Percentiles rank a stretch among this genome's conserved stretches.
These are phyloP conservation scores for Nasonia oneida DNA, from an alignment of 2,888 invertebrate species.

Conservation along the genomic window DNA sequence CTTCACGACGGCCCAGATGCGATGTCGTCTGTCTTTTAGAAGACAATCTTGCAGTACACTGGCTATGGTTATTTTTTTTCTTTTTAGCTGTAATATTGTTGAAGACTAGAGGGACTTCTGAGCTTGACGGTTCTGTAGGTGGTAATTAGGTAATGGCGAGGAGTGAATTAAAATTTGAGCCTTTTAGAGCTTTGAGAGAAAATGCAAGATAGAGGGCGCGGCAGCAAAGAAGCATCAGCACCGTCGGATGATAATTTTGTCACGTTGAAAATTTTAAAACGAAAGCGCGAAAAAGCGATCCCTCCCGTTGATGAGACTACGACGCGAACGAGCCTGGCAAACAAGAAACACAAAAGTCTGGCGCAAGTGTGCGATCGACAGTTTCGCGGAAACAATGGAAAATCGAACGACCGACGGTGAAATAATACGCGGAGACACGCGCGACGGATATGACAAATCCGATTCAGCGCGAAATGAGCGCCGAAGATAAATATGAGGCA, in stretches of 20 bases:
- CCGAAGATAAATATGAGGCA: constrained; percentile 2
- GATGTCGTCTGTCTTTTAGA: neutral
- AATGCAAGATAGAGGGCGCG: too few relatives aligned
- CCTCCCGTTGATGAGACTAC: constrained; percentile 48
- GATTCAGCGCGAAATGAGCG: constrained; percentile 12
- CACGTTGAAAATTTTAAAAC: constrained; percentile 15
- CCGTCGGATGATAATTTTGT: neutral
- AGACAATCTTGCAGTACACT: neutral
- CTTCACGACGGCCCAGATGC: neutral
- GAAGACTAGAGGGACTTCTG: neutral
- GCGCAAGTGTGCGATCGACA: constrained; percentile 54
- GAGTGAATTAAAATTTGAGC: neutral
- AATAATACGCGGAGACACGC: constrained; percentile 31
- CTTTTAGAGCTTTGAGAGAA: neutral
- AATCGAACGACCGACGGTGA: neutral
- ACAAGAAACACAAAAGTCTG: constrained; percentile 10
- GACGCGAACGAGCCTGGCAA: neutral
- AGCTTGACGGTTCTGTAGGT: neutral
- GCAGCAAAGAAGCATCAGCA: neutral
- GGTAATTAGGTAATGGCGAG: neutral
- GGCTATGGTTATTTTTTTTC: neutral
- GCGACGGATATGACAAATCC: constrained; percentile 27
- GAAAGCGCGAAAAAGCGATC: constrained; percentile 25
- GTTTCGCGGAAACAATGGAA: constrained; percentile 42
- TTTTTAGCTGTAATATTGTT: neutral